phyloP scores from a whole-genome alignment of 2,797 vertebrate genomes.

The Cirrhinus mrigala region DNA sequence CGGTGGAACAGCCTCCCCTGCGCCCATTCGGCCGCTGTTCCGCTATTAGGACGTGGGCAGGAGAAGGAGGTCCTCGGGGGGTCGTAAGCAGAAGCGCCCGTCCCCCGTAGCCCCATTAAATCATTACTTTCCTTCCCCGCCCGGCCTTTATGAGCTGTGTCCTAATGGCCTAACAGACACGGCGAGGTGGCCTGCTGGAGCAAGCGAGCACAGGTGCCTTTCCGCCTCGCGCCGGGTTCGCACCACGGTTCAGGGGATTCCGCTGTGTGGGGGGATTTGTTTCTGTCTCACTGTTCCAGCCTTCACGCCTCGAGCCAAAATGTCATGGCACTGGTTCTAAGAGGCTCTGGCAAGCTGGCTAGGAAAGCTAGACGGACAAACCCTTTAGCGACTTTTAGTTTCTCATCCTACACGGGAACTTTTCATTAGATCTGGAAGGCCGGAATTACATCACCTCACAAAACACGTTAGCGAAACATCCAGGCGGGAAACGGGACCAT shows the following conservation, averaged over 20 bases:
- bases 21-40: constrained; percentile 75
- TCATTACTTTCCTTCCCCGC: constrained; percentile 86
- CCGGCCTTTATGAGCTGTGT: constrained; percentile 91
- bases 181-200: constrained; percentile 83
- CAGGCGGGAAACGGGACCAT: constrained; percentile 25
- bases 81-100: constrained; percentile 87
- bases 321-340: constrained; percentile 58
- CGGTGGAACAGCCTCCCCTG: constrained; percentile 81
- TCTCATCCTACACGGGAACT: constrained; percentile 38
- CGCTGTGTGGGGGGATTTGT: constrained; percentile 30
- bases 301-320: constrained; percentile 54
- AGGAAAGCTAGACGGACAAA: constrained; percentile 44
- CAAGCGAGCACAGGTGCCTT: constrained; percentile 28
- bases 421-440: constrained; percentile 38
- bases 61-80: constrained; percentile 76
- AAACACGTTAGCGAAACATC: constrained; percentile 53
- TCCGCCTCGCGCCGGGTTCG: constrained; percentile 28
- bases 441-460: constrained; percentile 42
- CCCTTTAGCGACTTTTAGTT: constrained; percentile 54
- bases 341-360: constrained; percentile 52
- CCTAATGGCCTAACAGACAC: constrained; percentile 91
- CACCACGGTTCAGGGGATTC: constrained; percentile 44
- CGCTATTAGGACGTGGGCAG: constrained; percentile 80
- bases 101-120: constrained; percentile 90
- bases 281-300: constrained; percentile 52